Percentiles rank a stretch among this genome's conserved stretches.
Evolutionary conservation across 2,888 invertebrate species (phyloP).

Genomic region (Lacanobia oleracea): DNA sequence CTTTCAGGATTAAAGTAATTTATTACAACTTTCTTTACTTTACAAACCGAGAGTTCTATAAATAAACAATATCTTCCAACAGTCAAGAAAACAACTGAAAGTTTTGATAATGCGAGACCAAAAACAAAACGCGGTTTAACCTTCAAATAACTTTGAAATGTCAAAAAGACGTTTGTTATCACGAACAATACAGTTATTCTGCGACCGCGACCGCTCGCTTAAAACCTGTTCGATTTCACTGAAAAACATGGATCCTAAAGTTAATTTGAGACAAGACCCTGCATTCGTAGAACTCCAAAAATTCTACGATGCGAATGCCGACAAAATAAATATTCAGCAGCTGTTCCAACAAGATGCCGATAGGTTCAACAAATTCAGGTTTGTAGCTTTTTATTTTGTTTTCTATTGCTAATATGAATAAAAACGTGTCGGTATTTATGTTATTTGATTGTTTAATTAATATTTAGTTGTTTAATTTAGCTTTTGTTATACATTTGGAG

Average conservation of each 20-base stretch:
- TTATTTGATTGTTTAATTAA: neutral
- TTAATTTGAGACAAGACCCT: constrained; percentile 90
- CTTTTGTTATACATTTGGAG: neutral
- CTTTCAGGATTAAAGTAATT: neutral
- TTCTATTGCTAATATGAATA: constrained; percentile 48
- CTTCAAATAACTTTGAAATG: constrained; percentile 89
- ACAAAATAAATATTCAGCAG: constrained; percentile 94
- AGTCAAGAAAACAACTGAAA: constrained; percentile 33
- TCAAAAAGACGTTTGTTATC: constrained; percentile 87
- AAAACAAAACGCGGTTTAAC: constrained; percentile 81
- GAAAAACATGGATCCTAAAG: constrained; percentile 85
- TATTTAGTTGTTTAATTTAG: constrained; percentile 6
- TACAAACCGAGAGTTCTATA: neutral
- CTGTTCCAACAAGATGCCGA: constrained; percentile 95
- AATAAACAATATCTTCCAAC: neutral
- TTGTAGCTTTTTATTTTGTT: constrained; percentile 59
- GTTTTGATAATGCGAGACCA: constrained; percentile 28
- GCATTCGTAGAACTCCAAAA: constrained; percentile 94
- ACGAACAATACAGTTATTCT: constrained; percentile 73
- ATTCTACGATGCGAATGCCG: constrained; percentile 93
- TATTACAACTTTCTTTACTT: neutral
- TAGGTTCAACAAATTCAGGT: constrained; percentile 98
- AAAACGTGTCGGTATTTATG: constrained; percentile 40
- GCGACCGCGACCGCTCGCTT: constrained; percentile 70
- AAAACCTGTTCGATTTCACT: constrained; percentile 70